Conservation (phyloP, 1,140 invertebrate species). For the Frieseomelitta varia region DNA sequence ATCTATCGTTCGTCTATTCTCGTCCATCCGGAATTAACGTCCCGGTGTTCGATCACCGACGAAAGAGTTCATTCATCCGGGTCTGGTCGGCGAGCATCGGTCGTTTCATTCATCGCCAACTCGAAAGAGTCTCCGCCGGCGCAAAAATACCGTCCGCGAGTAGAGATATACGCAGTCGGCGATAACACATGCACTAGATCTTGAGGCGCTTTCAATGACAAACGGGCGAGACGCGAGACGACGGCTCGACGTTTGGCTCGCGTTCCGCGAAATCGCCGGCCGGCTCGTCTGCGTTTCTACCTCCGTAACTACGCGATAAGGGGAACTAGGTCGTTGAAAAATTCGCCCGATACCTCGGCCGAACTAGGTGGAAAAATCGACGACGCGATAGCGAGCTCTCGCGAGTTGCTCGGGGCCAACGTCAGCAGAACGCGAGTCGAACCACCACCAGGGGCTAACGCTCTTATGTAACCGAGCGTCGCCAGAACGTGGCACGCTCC, state of each 20-base stretch:
- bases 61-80: slow-evolving; percentile 15
- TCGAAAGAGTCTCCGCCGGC: neutral
- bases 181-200: slow-evolving; percentile 75
- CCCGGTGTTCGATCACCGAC: no score
- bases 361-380: slow-evolving; percentile 80
- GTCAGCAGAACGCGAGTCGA: slow-evolving; percentile 9
- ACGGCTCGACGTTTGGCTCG: slow-evolving; percentile 10
- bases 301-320: slow-evolving; percentile 69
- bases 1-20: neutral
- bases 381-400: slow-evolving; percentile 53
- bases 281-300: slow-evolving; percentile 43
- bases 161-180: slow-evolving; percentile 11
- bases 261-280: slow-evolving; percentile 33
- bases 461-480: slow-evolving; percentile 66
- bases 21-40: neutral
- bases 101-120: neutral
- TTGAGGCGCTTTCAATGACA: slow-evolving; percentile 80
- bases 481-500: neutral
- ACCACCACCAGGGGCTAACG: neutral
- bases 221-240: slow-evolving; percentile 53
- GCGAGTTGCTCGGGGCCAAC: neutral
- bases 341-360: slow-evolving; percentile 74
- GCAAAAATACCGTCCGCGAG: slow-evolving; percentile 24
- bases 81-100: neutral
- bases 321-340: slow-evolving; percentile 80